These are phyloP conservation scores for Drosophila cognata DNA, from an alignment of 2,888 invertebrate species.

Conservation along the genomic window DNA sequence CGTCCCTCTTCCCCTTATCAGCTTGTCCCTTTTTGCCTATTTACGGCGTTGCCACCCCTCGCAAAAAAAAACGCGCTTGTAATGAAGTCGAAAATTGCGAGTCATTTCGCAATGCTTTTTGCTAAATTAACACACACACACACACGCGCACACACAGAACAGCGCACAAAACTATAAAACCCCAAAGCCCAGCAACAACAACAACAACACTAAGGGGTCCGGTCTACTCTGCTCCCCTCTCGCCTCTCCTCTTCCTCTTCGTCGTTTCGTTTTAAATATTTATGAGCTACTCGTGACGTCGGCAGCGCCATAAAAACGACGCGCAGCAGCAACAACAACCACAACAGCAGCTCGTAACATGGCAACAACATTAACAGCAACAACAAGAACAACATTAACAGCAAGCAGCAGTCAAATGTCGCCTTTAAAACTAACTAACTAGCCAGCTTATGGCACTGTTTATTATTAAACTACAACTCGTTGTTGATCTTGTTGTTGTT, in stretches of 20 bases:
- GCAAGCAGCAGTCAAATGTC: slow-evolving; percentile 21
- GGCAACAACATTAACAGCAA: slow-evolving; percentile 40
- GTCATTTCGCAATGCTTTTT: slow-evolving; percentile 77
- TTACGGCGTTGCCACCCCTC: slow-evolving; percentile 26
- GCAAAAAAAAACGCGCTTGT: slow-evolving; percentile 37
- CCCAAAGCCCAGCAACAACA: slow-evolving; percentile 12
- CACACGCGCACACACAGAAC: slow-evolving; percentile 32
- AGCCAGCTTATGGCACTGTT: slow-evolving; percentile 46
- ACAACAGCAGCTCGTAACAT: slow-evolving; percentile 33
- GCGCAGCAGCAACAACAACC: slow-evolving; percentile 7
- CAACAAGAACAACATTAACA: slow-evolving; percentile 38
- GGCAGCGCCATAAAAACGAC: slow-evolving; percentile 47
- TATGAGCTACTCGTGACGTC: slow-evolving; percentile 70
- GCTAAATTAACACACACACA: slow-evolving; percentile 66
- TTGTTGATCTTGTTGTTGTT: slow-evolving; percentile 22
- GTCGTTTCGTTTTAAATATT: slow-evolving; percentile 57
- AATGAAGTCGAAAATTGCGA: slow-evolving; percentile 76
- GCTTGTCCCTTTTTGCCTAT: slow-evolving; percentile 11
- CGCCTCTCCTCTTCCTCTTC: neutral
- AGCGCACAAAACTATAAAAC: slow-evolving; percentile 64
- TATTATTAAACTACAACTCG: slow-evolving; percentile 15
- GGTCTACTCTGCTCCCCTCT: slow-evolving; percentile 19
- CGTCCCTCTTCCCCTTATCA: neutral
- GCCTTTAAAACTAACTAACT: slow-evolving; percentile 29
- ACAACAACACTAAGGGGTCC: slow-evolving; percentile 7